Conservation (phyloP, 2,113 vertebrate genomes). For the Dasyurus viverrinus region DNA sequence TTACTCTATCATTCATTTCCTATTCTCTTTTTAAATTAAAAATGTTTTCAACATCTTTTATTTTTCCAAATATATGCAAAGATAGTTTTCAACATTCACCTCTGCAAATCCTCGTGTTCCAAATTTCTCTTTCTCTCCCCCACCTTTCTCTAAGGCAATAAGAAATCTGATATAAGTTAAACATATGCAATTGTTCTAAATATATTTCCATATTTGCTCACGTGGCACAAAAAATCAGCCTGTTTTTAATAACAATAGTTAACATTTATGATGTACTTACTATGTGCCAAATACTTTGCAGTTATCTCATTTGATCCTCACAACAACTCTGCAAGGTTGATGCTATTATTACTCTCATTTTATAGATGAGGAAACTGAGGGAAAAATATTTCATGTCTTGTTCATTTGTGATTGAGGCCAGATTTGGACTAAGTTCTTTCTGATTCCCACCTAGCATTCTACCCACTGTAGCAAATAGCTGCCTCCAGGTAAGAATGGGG, state of each 20-base stretch:
- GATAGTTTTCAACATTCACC: too few relatives aligned
- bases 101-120: too few relatives aligned
- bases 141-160: too few relatives aligned
- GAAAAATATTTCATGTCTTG: neutral
- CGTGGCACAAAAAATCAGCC: too few relatives aligned
- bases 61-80: too few relatives aligned
- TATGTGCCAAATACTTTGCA: conserved; percentile 4
- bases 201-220: too few relatives aligned
- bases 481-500: neutral
- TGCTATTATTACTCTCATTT: neutral
- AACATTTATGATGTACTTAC: conserved; percentile 32
- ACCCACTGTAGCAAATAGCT: neutral
- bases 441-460: neutral
- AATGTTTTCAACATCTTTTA: too few relatives aligned
- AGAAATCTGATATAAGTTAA: too few relatives aligned
- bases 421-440: neutral
- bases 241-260: conserved; percentile 14
- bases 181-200: too few relatives aligned
- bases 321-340: neutral
- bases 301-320: neutral
- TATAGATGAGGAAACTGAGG: conserved; percentile 46
- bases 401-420: neutral
- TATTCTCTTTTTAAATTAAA: neutral
- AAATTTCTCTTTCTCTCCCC: too few relatives aligned
- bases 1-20: neutral